A percentile compares a stretch with the other conserved stretches of the same genome.
These are phyloP conservation scores for Saccopteryx bilineata DNA, from an alignment of 2,113 vertebrate genomes.

Conservation along the genomic window DNA sequence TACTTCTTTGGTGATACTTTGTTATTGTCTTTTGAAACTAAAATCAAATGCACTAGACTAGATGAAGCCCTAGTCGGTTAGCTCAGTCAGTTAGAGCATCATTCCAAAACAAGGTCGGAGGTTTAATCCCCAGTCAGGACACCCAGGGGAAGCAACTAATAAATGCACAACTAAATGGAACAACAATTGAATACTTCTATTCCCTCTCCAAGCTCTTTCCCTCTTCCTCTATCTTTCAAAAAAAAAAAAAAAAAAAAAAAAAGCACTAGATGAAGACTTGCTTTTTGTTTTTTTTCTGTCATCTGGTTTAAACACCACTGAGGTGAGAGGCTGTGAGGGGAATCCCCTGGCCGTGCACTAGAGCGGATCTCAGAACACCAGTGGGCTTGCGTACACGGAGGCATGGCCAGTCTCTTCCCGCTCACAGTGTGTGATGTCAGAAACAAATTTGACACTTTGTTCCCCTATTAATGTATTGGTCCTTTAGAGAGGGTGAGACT, in stretches of 20 bases:
- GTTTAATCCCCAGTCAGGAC: no score
- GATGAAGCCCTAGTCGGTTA: no score
- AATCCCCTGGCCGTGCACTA: no score
- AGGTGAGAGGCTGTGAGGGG: background rate
- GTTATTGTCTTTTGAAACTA: background rate
- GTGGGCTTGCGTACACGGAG: accelerated
- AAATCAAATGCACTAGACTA: background rate
- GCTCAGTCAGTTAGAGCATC: no score
- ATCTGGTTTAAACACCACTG: background rate
- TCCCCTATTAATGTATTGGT: conserved; percentile 39
- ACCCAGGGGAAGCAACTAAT: no score
- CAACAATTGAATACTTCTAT: no score
- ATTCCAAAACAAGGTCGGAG: no score
- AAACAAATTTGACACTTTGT: background rate
- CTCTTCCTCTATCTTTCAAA: no score
- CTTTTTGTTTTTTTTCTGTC: background rate
- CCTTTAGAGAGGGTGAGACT: conserved; percentile 65
- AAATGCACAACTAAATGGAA: no score
- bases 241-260: no score
- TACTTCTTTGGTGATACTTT: background rate
- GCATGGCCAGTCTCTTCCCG: accelerated
- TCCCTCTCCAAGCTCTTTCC: no score
- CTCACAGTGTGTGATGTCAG: accelerated
- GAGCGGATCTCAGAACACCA: no score
- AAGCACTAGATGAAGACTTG: background rate